Base-by-base conservation (phyloP, 2,797 vertebrate genomes). In the Okamejei kenojei region DNA sequence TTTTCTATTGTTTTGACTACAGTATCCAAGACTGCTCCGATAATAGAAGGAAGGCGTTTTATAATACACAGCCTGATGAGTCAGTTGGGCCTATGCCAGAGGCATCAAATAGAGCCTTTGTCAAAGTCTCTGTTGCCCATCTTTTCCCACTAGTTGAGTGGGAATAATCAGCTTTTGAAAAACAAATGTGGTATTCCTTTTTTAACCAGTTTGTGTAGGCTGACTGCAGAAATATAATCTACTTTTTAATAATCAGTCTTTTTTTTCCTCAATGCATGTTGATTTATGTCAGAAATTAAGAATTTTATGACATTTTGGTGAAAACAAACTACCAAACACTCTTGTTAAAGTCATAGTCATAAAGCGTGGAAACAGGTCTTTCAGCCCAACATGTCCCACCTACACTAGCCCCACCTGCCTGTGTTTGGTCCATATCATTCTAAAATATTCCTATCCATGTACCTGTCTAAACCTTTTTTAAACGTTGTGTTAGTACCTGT, bases 11-110 rank as follows among this genome's bases (percentile, higher is more conserved):
- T 76, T 74, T 91, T 91, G 90, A 71, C 90, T 91, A 76, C 90
- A 54, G 90, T 74, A 74, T 45, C 71, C 38, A 74, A 91, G 38
- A 91, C 68, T 73, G 71, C 90, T 76, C 35, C 74, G 90, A 91
- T 91, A 91, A 91, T 91, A 71, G 71, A 91, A 91, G 90, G 90
- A 91, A 91, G 90, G 90, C 90, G 71, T 91, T 91, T 91, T 91
- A 91, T 91, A 74, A 91, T 74, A 91, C 90, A 45, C 71, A 91
- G 90, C 90, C 90, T 91, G 90, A 91, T 91, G 90, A 91, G 68
- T 91, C 90, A 91, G 68, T 45, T 73, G 90, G 23, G 68, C 11
- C 71, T 13, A 1, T 26, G 90, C 90, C 90, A 91, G 71, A 45
- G 23, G 71, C 68, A 91, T 91, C 90, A 91, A 91, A 71, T 73